Conservation (phyloP, 1,140 invertebrate genomes). For the Drosophila micromelanica region DNA sequence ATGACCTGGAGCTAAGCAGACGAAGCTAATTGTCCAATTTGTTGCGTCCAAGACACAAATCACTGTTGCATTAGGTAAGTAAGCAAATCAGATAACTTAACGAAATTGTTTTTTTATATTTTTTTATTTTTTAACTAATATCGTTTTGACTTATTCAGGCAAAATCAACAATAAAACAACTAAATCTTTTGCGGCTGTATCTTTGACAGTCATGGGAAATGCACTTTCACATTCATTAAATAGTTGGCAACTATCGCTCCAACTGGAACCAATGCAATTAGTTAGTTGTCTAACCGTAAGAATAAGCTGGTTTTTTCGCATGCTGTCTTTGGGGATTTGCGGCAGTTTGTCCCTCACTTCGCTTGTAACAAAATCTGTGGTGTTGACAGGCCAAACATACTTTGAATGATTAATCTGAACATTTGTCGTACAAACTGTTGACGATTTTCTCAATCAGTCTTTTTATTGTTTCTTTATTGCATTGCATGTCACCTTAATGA, state of each 20-base stretch:
- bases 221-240: slow-evolving; percentile 57
- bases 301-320: slow-evolving; percentile 25
- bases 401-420: slow-evolving; percentile 64
- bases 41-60: too few relatives aligned
- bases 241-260: slow-evolving; percentile 42
- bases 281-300: background rate
- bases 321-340: slow-evolving; percentile 34
- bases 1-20: too few relatives aligned
- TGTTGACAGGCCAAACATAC: slow-evolving; percentile 44
- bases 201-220: slow-evolving; percentile 24
- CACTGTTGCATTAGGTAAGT: too few relatives aligned
- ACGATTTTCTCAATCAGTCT: slow-evolving; percentile 39
- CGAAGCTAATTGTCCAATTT: too few relatives aligned
- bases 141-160: too few relatives aligned
- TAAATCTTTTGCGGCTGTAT: slow-evolving; percentile 25
- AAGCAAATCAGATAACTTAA: too few relatives aligned
- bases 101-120: too few relatives aligned
- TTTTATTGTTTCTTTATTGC: slow-evolving; percentile 7
- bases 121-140: too few relatives aligned
- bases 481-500: slow-evolving; percentile 3
- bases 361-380: slow-evolving; percentile 38
- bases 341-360: slow-evolving; percentile 19
- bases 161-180: background rate
- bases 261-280: background rate
- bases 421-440: slow-evolving; percentile 68